Evolutionary conservation across 23 tunicate genomes (phyloP).

Genomic region (Aplidium turbinatum): DNA sequence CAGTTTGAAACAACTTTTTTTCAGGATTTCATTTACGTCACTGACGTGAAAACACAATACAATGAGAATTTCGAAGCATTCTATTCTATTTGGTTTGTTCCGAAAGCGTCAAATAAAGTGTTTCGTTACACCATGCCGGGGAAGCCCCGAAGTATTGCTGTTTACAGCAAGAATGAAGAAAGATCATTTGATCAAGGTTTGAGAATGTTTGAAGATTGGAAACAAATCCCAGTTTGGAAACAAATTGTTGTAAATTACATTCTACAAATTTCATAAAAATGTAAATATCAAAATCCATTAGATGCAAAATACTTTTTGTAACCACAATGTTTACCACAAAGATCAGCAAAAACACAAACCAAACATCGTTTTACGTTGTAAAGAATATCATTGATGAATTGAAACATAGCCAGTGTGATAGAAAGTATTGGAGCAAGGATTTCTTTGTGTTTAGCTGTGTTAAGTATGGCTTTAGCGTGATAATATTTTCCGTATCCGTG

Average conservation of each 20-base stretch:
- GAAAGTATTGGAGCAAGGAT: no score
- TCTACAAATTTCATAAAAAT: not conserved
- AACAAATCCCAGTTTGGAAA: not conserved
- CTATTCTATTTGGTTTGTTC: conserved; percentile 63
- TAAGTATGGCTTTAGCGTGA: no score
- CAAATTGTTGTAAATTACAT: no score
- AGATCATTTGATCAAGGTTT: conserved; percentile 28
- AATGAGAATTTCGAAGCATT: conserved; percentile 11
- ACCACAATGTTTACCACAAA: no score
- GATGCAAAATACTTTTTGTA: not conserved
- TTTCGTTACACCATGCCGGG: conserved; percentile 50
- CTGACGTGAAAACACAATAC: conserved; percentile 60
- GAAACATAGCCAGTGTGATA: no score
- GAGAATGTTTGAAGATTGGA: not conserved
- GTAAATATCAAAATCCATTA: not conserved
- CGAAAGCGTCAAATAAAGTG: conserved; percentile 29
- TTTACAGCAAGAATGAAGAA: conserved; percentile 59
- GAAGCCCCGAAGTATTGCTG: conserved; percentile 79
- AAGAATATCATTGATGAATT: no score
- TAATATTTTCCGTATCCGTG: no score
- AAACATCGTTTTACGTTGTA: no score
- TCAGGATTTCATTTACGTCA: conserved; percentile 67
- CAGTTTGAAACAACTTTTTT: not conserved
- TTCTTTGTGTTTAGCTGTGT: no score
- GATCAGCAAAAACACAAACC: no score